Conservation (phyloP, 2,113 vertebrate genomes). For the Cavia porcellus region DNA sequence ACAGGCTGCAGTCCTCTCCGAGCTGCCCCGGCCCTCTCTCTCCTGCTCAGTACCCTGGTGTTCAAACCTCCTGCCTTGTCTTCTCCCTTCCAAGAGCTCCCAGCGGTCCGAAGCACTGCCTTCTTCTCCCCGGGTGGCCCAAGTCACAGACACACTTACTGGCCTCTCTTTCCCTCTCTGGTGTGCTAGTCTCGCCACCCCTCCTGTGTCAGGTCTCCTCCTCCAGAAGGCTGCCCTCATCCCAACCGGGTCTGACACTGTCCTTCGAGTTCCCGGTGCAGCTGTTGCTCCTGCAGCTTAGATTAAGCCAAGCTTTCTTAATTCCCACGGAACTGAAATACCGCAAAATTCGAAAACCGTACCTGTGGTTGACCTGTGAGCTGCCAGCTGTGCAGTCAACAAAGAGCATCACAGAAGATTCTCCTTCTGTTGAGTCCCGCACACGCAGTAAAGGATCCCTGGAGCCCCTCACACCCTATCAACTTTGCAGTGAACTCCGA, state of each 20-base stretch:
- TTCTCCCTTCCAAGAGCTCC: neutral
- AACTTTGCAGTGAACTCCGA: neutral
- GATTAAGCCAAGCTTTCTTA: neutral
- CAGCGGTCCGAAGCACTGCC: rapidly evolving
- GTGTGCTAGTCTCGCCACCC: neutral
- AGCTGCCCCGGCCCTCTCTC: neutral
- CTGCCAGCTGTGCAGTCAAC: neutral
- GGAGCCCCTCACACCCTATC: neutral
- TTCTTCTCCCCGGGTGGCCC: neutral
- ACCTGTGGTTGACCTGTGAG: neutral
- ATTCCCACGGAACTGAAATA: neutral
- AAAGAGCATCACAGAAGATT: neutral
- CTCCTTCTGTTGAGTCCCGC: neutral
- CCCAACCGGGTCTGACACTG: too few species aligned
- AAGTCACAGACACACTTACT: too few species aligned
- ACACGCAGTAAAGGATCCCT: neutral
- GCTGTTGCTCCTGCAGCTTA: neutral
- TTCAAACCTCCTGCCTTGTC: neutral
- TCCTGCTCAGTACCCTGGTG: neutral
- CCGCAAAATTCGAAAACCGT: neutral
- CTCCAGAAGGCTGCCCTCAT: neutral
- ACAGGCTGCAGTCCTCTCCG: rapidly evolving
- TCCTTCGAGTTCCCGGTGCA: too few species aligned
- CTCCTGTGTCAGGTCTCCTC: neutral
- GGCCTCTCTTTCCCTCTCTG: neutral